Percentiles rank a stretch among this genome's conserved stretches.
Conservation (phyloP, 2,113 vertebrate genomes). For the Crotalus horridus region DNA sequence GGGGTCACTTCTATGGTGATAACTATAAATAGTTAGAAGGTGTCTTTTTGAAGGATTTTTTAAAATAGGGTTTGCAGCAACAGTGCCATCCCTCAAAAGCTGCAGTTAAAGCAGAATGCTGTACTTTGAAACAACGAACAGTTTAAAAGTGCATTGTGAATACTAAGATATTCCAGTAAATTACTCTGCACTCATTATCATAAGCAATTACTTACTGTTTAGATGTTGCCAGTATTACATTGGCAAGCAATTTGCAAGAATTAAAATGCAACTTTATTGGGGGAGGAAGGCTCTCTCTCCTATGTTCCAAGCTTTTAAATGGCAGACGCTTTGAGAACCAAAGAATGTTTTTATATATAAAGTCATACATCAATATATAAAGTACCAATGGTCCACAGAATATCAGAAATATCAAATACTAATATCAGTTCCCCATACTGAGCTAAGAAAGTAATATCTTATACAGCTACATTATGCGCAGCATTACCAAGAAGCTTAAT, state of each 20-base stretch:
- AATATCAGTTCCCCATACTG: not conserved
- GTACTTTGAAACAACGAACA: constrained; percentile 68
- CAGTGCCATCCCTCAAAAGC: constrained; percentile 58
- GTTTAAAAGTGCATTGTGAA: constrained; percentile 74
- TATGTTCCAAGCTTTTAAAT: constrained; percentile 53
- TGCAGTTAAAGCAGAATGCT: constrained; percentile 65
- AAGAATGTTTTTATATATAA: constrained; percentile 3
- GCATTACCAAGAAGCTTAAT: not conserved
- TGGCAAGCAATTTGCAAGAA: constrained; percentile 77
- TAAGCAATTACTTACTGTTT: constrained; percentile 83
- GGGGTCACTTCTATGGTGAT: constrained; percentile 63
- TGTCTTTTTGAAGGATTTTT: constrained; percentile 67
- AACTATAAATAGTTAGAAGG: constrained; percentile 54
- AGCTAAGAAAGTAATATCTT: not conserved
- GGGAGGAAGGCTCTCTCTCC: constrained; percentile 27
- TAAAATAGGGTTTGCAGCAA: constrained; percentile 55
- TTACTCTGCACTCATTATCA: constrained; percentile 83
- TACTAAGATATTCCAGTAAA: constrained; percentile 81
- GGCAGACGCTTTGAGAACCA: constrained; percentile 39
- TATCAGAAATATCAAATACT: not conserved
- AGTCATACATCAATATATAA: constrained; percentile 1
- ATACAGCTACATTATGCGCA: not conserved
- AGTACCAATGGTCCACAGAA: not conserved
- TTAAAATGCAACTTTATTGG: constrained; percentile 64
- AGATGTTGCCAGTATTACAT: constrained; percentile 75